Base-by-base conservation (phyloP, 2,797 vertebrate species). In the Pseudopleuronectes americanus region DNA sequence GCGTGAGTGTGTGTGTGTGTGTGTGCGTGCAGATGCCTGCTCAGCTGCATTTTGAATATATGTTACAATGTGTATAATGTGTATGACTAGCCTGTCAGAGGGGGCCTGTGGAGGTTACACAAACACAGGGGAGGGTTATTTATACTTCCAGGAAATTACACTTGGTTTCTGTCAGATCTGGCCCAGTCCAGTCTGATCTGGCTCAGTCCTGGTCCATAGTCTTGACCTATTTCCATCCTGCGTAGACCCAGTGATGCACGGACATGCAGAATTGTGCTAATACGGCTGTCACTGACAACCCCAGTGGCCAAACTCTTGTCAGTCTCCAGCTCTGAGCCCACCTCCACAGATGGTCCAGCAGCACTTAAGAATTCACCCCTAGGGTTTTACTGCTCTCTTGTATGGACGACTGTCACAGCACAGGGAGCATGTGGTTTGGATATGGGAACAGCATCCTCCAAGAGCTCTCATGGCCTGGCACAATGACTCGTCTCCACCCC, bases 51-150 rank as follows among this genome's bases (percentile, higher is more conserved):
- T 90, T 87, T 71, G 68, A 81, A 90, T 89, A 80, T 84, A 87
- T 90, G 87, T 91, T 86, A 82, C 78, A 64, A 75, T 91, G 90
- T 90, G 86, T 92, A 89, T 85, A 90, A 89, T 83, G 85, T 93
- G 87, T 93, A 92, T 93, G 93, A 93, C 94, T 94, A 84, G 91
- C 83, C 91, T 84, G 80, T 91, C 92, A 89, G 92, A 92, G 92
- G 88, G 94, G 93, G 87, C 81, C 81, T 89, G 88, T 87, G 81
- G 94, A 95, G 95, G 95, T 97, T 96, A 97, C 92, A 95, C 96
- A 95, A 97, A 97, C 95, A 96, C 78, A 86, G 81, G 90, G 73
- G 92, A 89, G 95, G 95, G 95, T 96, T 98, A 96, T 97, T 97
- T 97, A 96, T 96, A 91, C 92, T 96, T 94, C 87, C 92, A 92